Evolutionary conservation across 2,888 invertebrate genomes (phyloP).

Genomic region (Stomorhina lunata): DNA sequence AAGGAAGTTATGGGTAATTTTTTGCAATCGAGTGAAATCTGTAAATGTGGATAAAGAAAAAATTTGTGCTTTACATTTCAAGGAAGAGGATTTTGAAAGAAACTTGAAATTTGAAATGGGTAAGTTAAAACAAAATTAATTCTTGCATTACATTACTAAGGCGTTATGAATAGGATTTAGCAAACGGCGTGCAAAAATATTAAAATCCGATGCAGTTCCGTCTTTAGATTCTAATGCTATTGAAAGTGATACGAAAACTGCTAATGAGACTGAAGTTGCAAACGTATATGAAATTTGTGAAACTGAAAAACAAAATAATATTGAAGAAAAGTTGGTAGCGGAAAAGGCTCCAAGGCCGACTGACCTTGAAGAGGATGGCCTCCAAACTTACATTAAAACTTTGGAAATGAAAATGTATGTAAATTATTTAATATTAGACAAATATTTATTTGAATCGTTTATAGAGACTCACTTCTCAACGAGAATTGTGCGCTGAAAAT

Average conservation of each 20-base stretch:
- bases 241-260: neutral
- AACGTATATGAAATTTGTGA: too few relatives aligned
- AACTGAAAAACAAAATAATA: neutral
- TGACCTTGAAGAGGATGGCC: neutral
- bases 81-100: too few relatives aligned
- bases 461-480: neutral
- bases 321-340: neutral
- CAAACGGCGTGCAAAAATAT: slow-evolving; percentile 10
- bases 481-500: neutral
- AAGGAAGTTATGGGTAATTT: neutral
- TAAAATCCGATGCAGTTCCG: slow-evolving; percentile 20
- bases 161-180: slow-evolving; percentile 23
- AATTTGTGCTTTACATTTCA: slow-evolving; percentile 29
- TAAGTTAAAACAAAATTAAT: neutral
- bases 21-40: neutral
- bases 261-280: neutral
- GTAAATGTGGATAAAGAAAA: neutral
- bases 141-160: slow-evolving; percentile 18
- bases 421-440: neutral
- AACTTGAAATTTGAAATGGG: neutral
- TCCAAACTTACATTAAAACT: neutral
- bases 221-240: neutral
- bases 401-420: slow-evolving; percentile 3
- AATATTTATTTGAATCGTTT: slow-evolving; percentile 3
- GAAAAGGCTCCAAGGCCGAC: neutral